Evolutionary conservation across 1,140 invertebrate genomes (phyloP), one percentile per base, ranked within the genome.

Genomic region (Lutraria rhynchaena): DNA sequence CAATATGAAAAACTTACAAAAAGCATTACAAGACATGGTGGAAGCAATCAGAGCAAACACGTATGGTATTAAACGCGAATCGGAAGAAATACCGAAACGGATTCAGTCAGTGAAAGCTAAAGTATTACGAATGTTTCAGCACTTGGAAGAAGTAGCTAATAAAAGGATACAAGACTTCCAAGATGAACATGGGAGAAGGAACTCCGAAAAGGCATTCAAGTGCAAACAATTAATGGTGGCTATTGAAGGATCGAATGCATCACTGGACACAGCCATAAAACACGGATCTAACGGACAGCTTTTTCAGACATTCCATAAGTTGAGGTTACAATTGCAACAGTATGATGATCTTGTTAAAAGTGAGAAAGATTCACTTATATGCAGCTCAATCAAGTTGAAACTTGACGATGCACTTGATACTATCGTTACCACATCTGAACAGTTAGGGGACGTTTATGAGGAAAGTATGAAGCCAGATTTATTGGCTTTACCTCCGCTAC

Each of bases 1-100:
- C 3, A 80, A 80, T 37, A 70, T 80, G 65, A 80, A 80, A n/a
- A 51, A 63, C 11, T 35, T 80, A 46, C 76, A 80, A 31, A 69
- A 69, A 49, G 53, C 31, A 9, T 67, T 80, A n/a, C 35, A 58
- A 19, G 76, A 80, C 29, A 70, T 80, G 63, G 41, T 69, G 27
- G 76, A 80, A 58, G 76, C 76, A 3, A 22, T 70, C 3, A 55
- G 65, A 44, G 37, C 63, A 5, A 80, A 80, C 35, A 80, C 58
- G 41, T 70, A 70, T 37, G 53, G 65, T 3, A 69, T 80, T 0
- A 80, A 80, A 31, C 49, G 76, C 13, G 76, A 80, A 60, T 35
- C 76, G 0, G 76, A 80, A 58, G 63, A 80, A 70, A 80, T 80
- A 2, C 63, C 76, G 17, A 35, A 55, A 35, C 33, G 37, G 49